Conservation (phyloP, 2,888 invertebrate species). For the Hemicrepidius hirtus region DNA sequence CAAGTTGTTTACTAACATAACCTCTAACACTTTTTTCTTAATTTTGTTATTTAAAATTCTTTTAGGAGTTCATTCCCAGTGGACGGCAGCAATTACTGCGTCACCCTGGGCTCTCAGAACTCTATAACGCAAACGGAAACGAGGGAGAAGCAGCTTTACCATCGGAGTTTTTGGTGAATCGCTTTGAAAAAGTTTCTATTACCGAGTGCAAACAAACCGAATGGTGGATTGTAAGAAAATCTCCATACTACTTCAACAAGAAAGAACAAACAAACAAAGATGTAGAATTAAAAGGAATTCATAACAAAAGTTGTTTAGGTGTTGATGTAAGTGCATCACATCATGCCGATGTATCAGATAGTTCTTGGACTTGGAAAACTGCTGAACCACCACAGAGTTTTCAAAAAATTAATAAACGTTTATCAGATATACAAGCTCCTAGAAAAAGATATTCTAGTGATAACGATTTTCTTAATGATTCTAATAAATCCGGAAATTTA, state of each 20-base stretch:
- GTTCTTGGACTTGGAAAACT: constrained; percentile 63
- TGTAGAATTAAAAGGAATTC: constrained; percentile 18
- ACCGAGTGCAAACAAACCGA: constrained; percentile 76
- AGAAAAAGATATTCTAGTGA: constrained; percentile 41
- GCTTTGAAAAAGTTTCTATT: constrained; percentile 85
- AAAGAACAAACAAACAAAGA: constrained; percentile 9
- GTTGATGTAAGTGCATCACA: constrained; percentile 51
- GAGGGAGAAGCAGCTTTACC: constrained; percentile 62
- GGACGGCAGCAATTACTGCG: constrained; percentile 86
- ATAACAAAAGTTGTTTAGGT: constrained; percentile 52
- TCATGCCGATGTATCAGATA: constrained; percentile 61
- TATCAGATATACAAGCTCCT: constrained; percentile 63
- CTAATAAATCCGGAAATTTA: constrained; percentile 19
- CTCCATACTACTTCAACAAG: constrained; percentile 69
- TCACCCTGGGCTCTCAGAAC: constrained; percentile 82
- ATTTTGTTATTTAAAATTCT: constrained; percentile 35
- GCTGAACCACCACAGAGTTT: constrained; percentile 58
- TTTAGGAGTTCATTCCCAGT: constrained; percentile 90
- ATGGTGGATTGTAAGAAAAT: constrained; percentile 76
- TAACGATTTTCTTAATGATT: constrained; percentile 25
- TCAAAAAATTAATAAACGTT: constrained; percentile 61
- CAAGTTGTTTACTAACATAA: constrained; percentile 64
- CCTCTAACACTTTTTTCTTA: constrained; percentile 33
- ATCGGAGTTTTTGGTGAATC: constrained; percentile 78
- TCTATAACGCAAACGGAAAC: constrained; percentile 51